Base-by-base conservation (phyloP, 2,797 vertebrate species). In the Tenualosa ilisha region DNA sequence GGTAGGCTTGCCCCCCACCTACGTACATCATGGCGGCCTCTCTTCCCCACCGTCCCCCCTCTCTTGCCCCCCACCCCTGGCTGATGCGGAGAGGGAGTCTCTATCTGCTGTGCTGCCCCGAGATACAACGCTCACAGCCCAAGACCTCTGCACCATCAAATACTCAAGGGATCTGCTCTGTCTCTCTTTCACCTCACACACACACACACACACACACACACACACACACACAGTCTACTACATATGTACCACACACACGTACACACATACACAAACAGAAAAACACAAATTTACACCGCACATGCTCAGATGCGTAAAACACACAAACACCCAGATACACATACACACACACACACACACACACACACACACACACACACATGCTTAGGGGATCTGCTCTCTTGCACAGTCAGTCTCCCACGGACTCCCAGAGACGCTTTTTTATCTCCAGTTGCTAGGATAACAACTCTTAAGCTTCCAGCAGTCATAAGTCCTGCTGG, bases 141-240 rank as follows among this genome's bases (percentile, higher is more conserved):
- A 85, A 89, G 90, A 93, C 93, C 94, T 93, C 93, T 93, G 93
- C 92, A 94, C 89, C 92, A 93, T 92, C 92, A 94, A 93, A 93
- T 86, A 90, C 93, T 93, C 91, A 37, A 59, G 92, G 94, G 93
- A 93, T 90, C 90, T 92, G 90, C 90, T 91, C 91, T 91, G 17
- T 13, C 65, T 72, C 65, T 79, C 72, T 22, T 17, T 40, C 31
- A 12, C 68, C 13, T 75, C 68, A 40, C 65, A 17, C 68, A 72
- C 68, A 72, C 65, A 72, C 24, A 72, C 65, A 72, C 13, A 72
- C 11, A 72, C 24, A 65, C 65, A 72, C 65, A 72, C 65, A 40
- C 31, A 72, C 68, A 75, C 68, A 75, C 37, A 43, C 37, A 43
- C 40, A 46, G 20, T 79, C 24, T 72, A 37, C 31, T 40, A 72